Evolutionary conservation across 2,113 vertebrate genomes (phyloP), one percentile per base, ranked within the genome.

Genomic region (Cyrtonyx montezumae): DNA sequence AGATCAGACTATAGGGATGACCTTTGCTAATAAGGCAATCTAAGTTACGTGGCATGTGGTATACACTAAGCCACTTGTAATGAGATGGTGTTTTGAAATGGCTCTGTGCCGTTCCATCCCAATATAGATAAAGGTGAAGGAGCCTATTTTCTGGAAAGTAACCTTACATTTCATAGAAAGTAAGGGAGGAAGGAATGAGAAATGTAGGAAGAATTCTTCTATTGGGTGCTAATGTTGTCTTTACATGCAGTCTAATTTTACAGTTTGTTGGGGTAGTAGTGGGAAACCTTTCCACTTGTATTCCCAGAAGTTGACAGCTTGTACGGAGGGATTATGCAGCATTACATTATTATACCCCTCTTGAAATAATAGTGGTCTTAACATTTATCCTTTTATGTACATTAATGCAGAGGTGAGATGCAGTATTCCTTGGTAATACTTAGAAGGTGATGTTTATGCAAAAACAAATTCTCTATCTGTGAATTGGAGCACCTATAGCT

Each of bases 1-100:
- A 93, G 91, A 87, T 40, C 93, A 95, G 53, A 87, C 90, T 92
- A 8, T 40, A 66, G 77, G 59, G n/a, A 86, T 91, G 96, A 70
- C 95, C 71, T 92, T 97, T 97, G 94, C 85, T 95, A 96, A 96
- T 87, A 88, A 90, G 66, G 49, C 62, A 76, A 63, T 89, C 93
- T 59, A 48, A 76, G 65, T 56, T 88, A n/a, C 22, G 79, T 81
- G 37, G 8, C 42, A 45, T 5, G 2, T 79, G 79, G 84, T 83
- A 30, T 79, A 82, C 73, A 12, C 89, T 48, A 69, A 82, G 43
- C 42, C 43, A 45, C 86, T 88, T 63, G 55, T 92, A 70, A 71
- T 87, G 86, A 95, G 94, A 55, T 30, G 68, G 49, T 84, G 71
- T 42, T 93, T 75, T 58, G 86, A 83, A 95, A 58, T 25, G 76